Percentiles rank a stretch among this genome's conserved stretches.
These are phyloP conservation scores for Acleris emargana DNA, from an alignment of 2,888 invertebrate species.

Conservation along the genomic window DNA sequence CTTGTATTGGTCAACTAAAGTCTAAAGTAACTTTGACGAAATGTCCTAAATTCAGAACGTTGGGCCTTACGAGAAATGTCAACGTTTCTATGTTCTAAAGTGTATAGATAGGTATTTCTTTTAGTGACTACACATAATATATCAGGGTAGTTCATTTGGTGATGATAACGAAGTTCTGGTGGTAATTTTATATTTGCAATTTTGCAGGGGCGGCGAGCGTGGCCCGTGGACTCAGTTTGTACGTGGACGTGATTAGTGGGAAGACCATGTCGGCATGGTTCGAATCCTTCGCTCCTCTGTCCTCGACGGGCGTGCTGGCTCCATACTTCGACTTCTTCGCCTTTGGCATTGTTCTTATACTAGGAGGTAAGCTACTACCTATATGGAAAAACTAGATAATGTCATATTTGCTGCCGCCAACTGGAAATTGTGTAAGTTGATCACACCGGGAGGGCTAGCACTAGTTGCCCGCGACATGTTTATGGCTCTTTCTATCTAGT, in stretches of 20 bases:
- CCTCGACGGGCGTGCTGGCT: constrained; percentile 80
- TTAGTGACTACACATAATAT: too few relatives aligned
- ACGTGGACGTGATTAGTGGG: constrained; percentile 87
- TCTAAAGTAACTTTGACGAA: too few relatives aligned
- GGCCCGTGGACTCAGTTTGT: constrained; percentile 89
- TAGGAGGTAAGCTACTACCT: constrained; percentile 85
- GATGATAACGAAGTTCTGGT: neutral
- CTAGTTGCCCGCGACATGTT: too few relatives aligned
- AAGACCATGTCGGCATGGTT: constrained; percentile 86
- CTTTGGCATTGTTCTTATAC: constrained; percentile 85
- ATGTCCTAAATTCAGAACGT: too few relatives aligned
- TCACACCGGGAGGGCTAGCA: too few relatives aligned
- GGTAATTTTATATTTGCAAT: neutral
- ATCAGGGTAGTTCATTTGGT: neutral
- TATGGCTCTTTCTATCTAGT: too few relatives aligned
- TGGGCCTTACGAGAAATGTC: too few relatives aligned
- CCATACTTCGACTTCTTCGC: constrained; percentile 90
- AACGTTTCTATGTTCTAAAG: too few relatives aligned
- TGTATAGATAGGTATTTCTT: too few relatives aligned
- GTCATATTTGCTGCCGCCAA: too few relatives aligned
- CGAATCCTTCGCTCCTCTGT: constrained; percentile 83
- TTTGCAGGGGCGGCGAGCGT: constrained; percentile 88
- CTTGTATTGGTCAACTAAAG: too few relatives aligned
- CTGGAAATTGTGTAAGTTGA: too few relatives aligned
- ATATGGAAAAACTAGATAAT: neutral